Conservation (phyloP, 2,888 invertebrate genomes). For the Latrodectus elegans region DNA sequence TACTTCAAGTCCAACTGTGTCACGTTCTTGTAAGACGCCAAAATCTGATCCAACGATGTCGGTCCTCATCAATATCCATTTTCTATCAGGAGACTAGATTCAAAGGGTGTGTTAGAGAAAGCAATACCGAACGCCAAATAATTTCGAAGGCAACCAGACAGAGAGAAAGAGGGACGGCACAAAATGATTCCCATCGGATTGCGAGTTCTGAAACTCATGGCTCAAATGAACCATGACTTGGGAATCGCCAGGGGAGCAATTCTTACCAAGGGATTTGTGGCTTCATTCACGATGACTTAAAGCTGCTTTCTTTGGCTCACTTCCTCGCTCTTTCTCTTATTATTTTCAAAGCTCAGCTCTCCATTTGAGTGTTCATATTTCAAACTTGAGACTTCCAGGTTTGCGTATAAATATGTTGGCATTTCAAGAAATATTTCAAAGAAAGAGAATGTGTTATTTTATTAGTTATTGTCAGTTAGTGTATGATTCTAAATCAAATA, state of each 20-base stretch:
- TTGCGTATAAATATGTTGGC: no score
- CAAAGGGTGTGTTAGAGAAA: not conserved
- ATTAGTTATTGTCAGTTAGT: no score
- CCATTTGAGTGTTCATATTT: not conserved
- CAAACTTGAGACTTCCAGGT: not conserved
- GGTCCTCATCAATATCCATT: slow-evolving; percentile 26
- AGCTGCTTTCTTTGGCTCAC: slow-evolving; percentile 23
- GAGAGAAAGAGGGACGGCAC: not conserved
- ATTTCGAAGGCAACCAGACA: not conserved
- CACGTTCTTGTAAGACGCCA: slow-evolving; percentile 18
- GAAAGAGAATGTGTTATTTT: no score
- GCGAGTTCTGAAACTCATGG: slow-evolving; percentile 32
- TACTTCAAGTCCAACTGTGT: slow-evolving; percentile 22
- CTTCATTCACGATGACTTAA: slow-evolving; percentile 41
- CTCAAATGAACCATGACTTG: slow-evolving; percentile 34
- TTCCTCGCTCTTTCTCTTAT: slow-evolving; percentile 19
- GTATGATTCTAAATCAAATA: not conserved
- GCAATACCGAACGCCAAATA: slow-evolving; percentile 19
- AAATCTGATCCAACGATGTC: slow-evolving; percentile 24
- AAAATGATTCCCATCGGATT: slow-evolving; percentile 27
- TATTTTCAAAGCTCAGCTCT: slow-evolving; percentile 15
- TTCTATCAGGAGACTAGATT: slow-evolving; percentile 3
- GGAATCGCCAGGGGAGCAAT: slow-evolving; percentile 25
- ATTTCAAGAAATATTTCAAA: no score
- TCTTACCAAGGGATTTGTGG: slow-evolving; percentile 34